Evolutionary conservation across 2,888 invertebrate genomes (phyloP).

Genomic region (Himalopsyche japonica): DNA sequence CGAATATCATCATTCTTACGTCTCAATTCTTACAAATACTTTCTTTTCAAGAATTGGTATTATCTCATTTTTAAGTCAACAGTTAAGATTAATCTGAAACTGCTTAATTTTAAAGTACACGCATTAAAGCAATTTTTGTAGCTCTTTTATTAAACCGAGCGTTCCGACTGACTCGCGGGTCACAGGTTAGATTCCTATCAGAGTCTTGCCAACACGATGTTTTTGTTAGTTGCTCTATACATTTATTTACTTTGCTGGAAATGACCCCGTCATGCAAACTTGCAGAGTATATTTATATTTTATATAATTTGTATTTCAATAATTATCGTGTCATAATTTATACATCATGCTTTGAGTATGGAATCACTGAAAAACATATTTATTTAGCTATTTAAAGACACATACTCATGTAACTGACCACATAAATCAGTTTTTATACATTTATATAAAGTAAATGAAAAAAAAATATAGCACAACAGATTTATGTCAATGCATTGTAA

Average conservation of each 20-base stretch:
- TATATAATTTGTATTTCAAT: background rate
- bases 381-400: too few species aligned
- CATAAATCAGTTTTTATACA: too few species aligned
- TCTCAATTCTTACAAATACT: too few species aligned
- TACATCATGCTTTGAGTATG: background rate
- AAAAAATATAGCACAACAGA: too few species aligned
- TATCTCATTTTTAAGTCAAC: background rate
- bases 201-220: background rate
- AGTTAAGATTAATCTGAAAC: background rate
- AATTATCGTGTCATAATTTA: background rate
- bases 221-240: background rate
- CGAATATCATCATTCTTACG: too few species aligned
- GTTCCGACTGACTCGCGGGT: background rate
- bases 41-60: background rate
- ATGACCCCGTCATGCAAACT: background rate
- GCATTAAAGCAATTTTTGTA: background rate
- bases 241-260: background rate
- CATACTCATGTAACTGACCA: too few species aligned
- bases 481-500: too few species aligned
- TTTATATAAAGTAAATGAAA: too few species aligned
- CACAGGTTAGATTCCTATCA: background rate
- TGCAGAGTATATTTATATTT: background rate
- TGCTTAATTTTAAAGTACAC: background rate
- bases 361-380: too few species aligned
- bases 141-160: background rate